Evolutionary conservation across 2,797 vertebrate genomes (phyloP).

Genomic region (Chiloscyllium punctatum): DNA sequence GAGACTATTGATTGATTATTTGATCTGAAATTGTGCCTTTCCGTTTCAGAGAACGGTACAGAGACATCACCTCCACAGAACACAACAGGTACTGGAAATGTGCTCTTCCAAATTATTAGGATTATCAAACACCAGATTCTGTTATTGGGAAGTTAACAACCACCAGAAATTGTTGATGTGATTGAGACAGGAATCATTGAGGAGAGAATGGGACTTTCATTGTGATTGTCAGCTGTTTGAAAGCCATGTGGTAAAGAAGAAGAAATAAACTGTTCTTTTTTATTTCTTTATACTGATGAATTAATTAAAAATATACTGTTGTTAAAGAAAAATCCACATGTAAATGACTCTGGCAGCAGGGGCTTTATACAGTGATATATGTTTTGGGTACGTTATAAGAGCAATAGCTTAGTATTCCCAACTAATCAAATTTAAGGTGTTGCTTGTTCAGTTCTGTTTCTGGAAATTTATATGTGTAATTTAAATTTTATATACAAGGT

Average conservation of each 20-base stretch:
- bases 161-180: not conserved
- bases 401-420: not conserved
- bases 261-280: not conserved
- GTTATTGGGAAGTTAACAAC: not conserved
- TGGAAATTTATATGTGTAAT: too few relatives aligned
- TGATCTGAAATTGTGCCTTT: not conserved
- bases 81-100: not conserved
- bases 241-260: not conserved
- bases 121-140: not conserved
- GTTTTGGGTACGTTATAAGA: not conserved
- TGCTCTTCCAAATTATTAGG: not conserved
- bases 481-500: not conserved
- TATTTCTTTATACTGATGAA: not conserved
- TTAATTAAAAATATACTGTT: not conserved
- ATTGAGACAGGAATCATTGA: not conserved
- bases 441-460: not conserved
- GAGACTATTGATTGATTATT: not conserved
- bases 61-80: not conserved
- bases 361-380: not conserved
- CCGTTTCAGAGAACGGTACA: not conserved
- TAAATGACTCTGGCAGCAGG: not conserved
- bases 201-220: not conserved
- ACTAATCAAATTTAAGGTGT: not conserved
- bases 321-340: not conserved
- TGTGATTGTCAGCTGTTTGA: not conserved